phyloP scores from a whole-genome alignment of 1,140 invertebrate genomes.

The Lucilia sericata region DNA sequence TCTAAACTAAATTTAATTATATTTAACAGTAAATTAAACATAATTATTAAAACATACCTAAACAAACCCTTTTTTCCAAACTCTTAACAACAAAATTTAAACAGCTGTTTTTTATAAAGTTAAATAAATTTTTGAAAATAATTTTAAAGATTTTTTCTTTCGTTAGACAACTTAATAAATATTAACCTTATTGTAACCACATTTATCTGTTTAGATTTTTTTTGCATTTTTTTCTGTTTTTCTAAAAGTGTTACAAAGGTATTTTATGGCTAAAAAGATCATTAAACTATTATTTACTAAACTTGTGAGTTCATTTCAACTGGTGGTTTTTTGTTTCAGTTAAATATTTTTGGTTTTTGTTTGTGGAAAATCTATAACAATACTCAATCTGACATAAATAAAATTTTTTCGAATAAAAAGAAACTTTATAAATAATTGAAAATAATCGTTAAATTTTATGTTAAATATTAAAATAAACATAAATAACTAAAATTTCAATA shows the following conservation, averaged over 20 bases:
- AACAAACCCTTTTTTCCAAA: no score
- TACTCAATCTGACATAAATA: neutral
- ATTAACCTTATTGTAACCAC: conserved; percentile 26
- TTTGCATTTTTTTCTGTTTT: neutral
- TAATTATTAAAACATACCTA: no score
- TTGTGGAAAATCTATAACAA: neutral
- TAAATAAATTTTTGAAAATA: neutral
- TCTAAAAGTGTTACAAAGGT: conserved; percentile 14
- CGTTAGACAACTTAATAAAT: conserved; percentile 16
- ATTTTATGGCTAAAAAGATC: conserved; percentile 27
- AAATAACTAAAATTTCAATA: neutral
- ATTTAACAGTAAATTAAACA: no score
- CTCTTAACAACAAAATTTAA: neutral
- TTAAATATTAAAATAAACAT: neutral
- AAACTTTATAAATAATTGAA: neutral
- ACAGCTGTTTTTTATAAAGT: neutral
- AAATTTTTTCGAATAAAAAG: neutral
- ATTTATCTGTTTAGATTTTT: neutral
- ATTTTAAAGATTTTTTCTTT: neutral
- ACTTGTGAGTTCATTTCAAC: neutral
- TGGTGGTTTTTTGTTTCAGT: neutral
- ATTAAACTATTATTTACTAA: conserved; percentile 30
- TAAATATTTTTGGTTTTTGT: neutral
- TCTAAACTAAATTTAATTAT: no score
- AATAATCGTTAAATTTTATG: neutral